Evolutionary conservation across 2,113 vertebrate genomes (phyloP), one percentile per base, ranked within the genome.

Genomic region (Urocitellus parryii): DNA sequence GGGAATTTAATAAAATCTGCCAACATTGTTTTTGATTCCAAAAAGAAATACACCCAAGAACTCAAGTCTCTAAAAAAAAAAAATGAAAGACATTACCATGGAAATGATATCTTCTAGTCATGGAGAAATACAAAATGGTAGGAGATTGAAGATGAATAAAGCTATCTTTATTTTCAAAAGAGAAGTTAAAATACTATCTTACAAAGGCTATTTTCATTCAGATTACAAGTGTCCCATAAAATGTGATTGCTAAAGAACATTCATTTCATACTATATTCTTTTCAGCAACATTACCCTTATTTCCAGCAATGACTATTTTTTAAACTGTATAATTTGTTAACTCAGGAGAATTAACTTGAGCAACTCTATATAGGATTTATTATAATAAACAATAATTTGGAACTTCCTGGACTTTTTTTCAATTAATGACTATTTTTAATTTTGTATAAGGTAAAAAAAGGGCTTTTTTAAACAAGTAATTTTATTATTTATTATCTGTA

Each of bases 351-450:
- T 93, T 65, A 92, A 72, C 29, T 9, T 80, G 83, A 94, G 29
- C 37, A 94, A 90, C 32, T 92, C 20, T 53, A 53, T 22, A 74
- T 93, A 37, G 39, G 65, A 96, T 94, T 95, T 90, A 93, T 61
- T 98, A 82, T 68, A 63, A 42, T 27, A 96, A 92, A 82, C 34
- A 85, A 74, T 78, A 89, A 92, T 85, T 94, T 95, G 3, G 6
- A 68, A 68, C 22, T 94, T 92, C 63, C 0, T 42, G 56, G 68
- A 98, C 96, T 96, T 91, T 58, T 95, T 97, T 74, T 63, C 78
- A 96, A 77, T 27, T 83, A 58, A 90, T 97, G 85, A 79, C 56
- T 94, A 58, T n/a, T 95, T 95, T n/a, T 92, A 88, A 73, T 77
- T 45, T 73, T 63, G 24, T 73, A 82, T 79, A 86, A 96, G 53